These are phyloP conservation scores for Meiosimyza platycephala DNA, from an alignment of 2,888 invertebrate species.

Conservation along the genomic window DNA sequence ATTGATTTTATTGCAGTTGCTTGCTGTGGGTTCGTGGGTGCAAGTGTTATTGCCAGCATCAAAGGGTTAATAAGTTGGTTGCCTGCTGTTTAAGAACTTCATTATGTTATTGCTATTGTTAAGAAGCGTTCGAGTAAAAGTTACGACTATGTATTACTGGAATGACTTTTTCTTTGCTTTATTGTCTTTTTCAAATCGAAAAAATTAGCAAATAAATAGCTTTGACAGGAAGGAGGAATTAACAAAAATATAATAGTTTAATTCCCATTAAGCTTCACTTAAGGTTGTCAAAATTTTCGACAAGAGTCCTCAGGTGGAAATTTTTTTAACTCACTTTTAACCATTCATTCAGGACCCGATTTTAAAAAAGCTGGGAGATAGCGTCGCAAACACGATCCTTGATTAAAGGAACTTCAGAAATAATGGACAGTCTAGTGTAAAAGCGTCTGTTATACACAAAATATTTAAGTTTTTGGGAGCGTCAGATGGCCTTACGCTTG, in stretches of 20 bases:
- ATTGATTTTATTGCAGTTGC: conserved; percentile 62
- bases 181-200: conserved; percentile 40
- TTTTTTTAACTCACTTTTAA: too few relatives aligned
- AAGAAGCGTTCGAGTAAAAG: not conserved
- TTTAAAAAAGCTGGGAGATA: too few relatives aligned
- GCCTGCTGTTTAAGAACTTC: conserved; percentile 63
- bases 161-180: conserved; percentile 2
- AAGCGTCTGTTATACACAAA: too few relatives aligned
- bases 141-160: not conserved
- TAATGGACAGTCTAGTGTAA: too few relatives aligned
- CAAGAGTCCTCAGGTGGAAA: too few relatives aligned
- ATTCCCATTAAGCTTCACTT: too few relatives aligned
- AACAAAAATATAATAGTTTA: not conserved
- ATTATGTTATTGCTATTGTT: conserved; percentile 47
- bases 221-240: not conserved
- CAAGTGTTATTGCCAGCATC: conserved; percentile 54
- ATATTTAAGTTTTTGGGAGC: too few relatives aligned
- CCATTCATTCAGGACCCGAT: too few relatives aligned
- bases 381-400: too few relatives aligned
- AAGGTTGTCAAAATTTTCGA: too few relatives aligned
- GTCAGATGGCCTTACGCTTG: too few relatives aligned
- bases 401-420: too few relatives aligned
- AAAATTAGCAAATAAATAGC: conserved; percentile 52
- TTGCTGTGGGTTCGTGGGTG: not conserved
- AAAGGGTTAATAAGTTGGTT: conserved; percentile 64